Evolutionary conservation across 2,888 invertebrate genomes (phyloP), one percentile per base, ranked within the genome.

Genomic region (Andrena camellia): DNA sequence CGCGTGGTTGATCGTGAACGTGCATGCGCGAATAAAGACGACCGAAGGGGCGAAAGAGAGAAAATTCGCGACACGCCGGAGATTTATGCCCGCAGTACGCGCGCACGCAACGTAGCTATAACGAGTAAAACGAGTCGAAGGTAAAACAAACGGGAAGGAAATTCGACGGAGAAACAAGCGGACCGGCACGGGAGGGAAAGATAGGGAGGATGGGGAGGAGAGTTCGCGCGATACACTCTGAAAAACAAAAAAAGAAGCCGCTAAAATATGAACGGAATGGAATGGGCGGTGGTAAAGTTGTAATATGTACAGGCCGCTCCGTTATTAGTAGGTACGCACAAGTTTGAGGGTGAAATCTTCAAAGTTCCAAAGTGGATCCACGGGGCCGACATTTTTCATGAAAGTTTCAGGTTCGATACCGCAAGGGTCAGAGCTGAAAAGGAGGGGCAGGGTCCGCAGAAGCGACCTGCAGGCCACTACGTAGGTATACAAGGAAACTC

Each of bases 51-150:
- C 42, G n/a, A 64, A 72, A 57, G 10, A 64, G 74, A 64, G 48
- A 17, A 73, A 50, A 74, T 57, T 42, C 33, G 54, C 74, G 75
- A 64, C 77, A 26, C 63, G 4, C 1, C 8, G 20, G 2, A 69
- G 80, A 79, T 79, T 79, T 79, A 78, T 76, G 62, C 26, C n/a
- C 77, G 52, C 42, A 17, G 60, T 6, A 52, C 23, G 5, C 48
- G 31, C 48, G 42, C 77, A 59, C 75, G 75, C 77, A 64, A 76
- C 31, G 33, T 5, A n/a, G n/a, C n/a, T n/a, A 23, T 64, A 69
- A 69, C 79, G 80, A 79, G 64, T 71, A 62, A 60, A 60, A 50
- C 69, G 81, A 60, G 59, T 79, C 13, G 6, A 54, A 66, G 33
- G 42, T 31, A 17, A 68, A 50, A 81, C 63, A 69, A 66, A 75